A percentile compares a stretch with the other conserved stretches of the same genome.
Conservation (phyloP, 1,140 invertebrate species). For the Berghia stephanieae region DNA sequence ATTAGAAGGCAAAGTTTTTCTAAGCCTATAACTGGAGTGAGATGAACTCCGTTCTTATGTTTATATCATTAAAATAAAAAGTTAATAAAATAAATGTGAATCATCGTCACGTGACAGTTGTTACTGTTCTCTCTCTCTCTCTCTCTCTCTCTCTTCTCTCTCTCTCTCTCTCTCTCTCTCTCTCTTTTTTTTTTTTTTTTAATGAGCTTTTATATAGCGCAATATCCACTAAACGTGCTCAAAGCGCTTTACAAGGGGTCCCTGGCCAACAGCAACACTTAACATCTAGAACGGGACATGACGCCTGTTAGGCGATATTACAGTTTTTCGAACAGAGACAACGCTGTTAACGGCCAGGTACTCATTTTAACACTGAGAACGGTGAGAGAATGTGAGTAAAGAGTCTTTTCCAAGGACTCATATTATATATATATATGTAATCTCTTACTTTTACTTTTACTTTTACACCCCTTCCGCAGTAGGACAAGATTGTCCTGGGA, state of each 20-base stretch:
- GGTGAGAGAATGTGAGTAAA: too few relatives aligned
- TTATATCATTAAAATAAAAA: not conserved
- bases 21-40: too few relatives aligned
- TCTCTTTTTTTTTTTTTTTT: not conserved
- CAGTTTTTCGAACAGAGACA: not conserved
- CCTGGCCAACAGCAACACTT: not conserved
- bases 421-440: too few relatives aligned
- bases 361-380: too few relatives aligned
- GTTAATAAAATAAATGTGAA: not conserved
- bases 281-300: not conserved
- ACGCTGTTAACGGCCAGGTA: not conserved
- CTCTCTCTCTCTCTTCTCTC: constrained; percentile 15
- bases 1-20: not conserved
- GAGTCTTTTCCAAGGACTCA: too few relatives aligned
- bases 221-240: not conserved
- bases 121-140: not conserved
- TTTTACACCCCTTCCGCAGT: too few relatives aligned
- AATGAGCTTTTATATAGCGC: too few relatives aligned
- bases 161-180: not conserved
- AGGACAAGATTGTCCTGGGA: too few relatives aligned
- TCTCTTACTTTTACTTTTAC: too few relatives aligned
- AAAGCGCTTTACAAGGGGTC: not conserved
- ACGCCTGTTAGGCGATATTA: not conserved
- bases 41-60: too few relatives aligned
- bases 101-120: not conserved